phyloP scores from a whole-genome alignment of 2,113 vertebrate species.

The Pygoscelis antarcticus region DNA sequence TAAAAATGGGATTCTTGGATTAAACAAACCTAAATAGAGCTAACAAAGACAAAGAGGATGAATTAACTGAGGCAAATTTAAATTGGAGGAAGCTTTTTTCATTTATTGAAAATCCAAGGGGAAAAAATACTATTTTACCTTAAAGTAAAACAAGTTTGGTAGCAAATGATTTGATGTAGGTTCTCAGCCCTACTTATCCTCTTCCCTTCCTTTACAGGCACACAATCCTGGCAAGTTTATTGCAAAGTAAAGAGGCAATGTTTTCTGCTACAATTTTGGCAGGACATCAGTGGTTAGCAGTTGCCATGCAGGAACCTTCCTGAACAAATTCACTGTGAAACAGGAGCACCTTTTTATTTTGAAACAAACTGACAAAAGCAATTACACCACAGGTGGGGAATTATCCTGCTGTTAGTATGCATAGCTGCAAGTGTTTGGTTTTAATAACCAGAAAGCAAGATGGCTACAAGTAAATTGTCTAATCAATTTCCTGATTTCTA shows the following conservation, averaged over 20 bases:
- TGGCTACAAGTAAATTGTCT: background rate
- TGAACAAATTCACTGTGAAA: background rate
- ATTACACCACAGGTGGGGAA: background rate
- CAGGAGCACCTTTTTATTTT: background rate
- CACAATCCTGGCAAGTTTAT: background rate
- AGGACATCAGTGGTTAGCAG: background rate
- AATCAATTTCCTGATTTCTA: background rate
- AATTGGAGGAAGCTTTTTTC: background rate
- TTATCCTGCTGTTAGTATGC: background rate
- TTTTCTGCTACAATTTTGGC: background rate
- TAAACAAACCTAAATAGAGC: background rate
- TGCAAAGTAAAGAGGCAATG: background rate
- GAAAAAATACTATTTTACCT: background rate
- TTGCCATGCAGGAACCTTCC: background rate
- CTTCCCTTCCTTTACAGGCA: background rate
- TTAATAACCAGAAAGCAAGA: background rate
- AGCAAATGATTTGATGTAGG: background rate
- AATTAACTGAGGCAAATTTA: background rate
- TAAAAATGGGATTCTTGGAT: background rate
- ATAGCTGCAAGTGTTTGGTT: background rate
- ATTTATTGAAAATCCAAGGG: background rate
- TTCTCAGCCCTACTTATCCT: background rate
- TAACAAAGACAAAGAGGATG: background rate
- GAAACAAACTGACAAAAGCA: background rate
- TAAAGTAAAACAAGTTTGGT: background rate